phyloP scores from a whole-genome alignment of 2,888 invertebrate species.

The Amorpha juglandis region DNA sequence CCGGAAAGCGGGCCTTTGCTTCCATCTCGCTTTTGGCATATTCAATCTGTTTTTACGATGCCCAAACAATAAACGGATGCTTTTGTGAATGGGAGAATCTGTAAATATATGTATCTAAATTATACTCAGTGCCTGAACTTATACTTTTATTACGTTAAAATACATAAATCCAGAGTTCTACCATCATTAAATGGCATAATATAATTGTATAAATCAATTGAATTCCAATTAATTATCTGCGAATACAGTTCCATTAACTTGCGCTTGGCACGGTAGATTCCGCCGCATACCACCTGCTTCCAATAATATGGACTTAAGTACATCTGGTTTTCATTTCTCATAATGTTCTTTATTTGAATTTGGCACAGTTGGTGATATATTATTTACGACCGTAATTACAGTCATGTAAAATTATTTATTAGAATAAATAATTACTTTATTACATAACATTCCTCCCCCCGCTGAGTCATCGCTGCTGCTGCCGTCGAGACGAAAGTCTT shows the following conservation, averaged over 20 bases:
- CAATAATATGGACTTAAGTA: not conserved
- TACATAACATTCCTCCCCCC: too few relatives aligned
- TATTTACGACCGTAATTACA: too few relatives aligned
- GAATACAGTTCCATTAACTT: constrained; percentile 3
- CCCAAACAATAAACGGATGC: constrained; percentile 52
- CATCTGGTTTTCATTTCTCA: not conserved
- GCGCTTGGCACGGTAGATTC: not conserved
- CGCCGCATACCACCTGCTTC: constrained; percentile 5
- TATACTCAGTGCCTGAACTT: constrained; percentile 35
- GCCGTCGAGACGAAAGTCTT: too few relatives aligned
- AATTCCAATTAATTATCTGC: constrained; percentile 16
- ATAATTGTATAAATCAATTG: constrained; percentile 16
- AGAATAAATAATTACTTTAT: too few relatives aligned
- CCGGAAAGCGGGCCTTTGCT: constrained; percentile 33
- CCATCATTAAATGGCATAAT: too few relatives aligned
- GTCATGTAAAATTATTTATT: too few relatives aligned
- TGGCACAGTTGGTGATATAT: not conserved
- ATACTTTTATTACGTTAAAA: too few relatives aligned
- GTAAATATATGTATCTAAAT: constrained; percentile 37
- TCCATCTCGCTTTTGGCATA: constrained; percentile 49
- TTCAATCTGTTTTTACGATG: constrained; percentile 61
- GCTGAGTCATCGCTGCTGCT: too few relatives aligned
- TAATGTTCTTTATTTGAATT: not conserved
- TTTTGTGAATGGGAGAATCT: not conserved
- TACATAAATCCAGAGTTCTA: too few relatives aligned